Conservation (phyloP, 2,888 invertebrate species). For the Hydriomena furcata region DNA sequence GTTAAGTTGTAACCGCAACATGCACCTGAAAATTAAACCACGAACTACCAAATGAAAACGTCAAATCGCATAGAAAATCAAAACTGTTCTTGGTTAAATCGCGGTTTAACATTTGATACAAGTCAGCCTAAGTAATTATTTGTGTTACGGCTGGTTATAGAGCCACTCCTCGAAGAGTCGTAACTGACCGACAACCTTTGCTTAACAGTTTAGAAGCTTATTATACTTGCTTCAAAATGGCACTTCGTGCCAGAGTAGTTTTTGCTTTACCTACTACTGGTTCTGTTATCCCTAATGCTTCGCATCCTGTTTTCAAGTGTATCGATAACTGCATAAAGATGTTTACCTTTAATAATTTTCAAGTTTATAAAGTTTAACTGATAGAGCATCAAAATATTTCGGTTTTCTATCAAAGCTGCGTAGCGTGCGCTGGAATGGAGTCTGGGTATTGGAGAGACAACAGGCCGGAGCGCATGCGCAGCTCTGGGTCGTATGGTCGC, state of each 20-base stretch:
- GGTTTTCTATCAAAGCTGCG: slow-evolving; percentile 1
- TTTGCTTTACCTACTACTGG: slow-evolving; percentile 20
- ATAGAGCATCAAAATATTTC: neutral
- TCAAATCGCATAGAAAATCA: slow-evolving; percentile 7
- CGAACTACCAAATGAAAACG: neutral
- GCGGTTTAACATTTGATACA: slow-evolving; percentile 4
- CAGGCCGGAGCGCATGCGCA: slow-evolving; percentile 33
- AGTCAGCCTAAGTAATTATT: slow-evolving; percentile 39
- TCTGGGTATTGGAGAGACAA: slow-evolving; percentile 19
- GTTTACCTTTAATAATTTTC: neutral
- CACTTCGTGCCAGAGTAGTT: slow-evolving; percentile 20
- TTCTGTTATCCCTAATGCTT: slow-evolving; percentile 10
- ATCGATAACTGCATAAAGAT: slow-evolving; percentile 8
- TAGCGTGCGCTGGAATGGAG: neutral
- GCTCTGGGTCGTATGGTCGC: slow-evolving; percentile 35
- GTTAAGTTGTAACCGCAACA: slow-evolving; percentile 40
- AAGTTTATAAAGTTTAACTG: slow-evolving; percentile 11
- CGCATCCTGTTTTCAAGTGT: slow-evolving; percentile 19
- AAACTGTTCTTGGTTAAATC: neutral
- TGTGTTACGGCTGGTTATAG: slow-evolving; percentile 42
- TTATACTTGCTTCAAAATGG: slow-evolving; percentile 34
- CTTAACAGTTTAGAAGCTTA: slow-evolving; percentile 30
- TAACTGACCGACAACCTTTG: slow-evolving; percentile 34
- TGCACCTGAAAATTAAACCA: slow-evolving; percentile 8
- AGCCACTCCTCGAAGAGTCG: slow-evolving; percentile 43